Conservation (phyloP, 2,888 invertebrate genomes). For the Arge pagana region DNA sequence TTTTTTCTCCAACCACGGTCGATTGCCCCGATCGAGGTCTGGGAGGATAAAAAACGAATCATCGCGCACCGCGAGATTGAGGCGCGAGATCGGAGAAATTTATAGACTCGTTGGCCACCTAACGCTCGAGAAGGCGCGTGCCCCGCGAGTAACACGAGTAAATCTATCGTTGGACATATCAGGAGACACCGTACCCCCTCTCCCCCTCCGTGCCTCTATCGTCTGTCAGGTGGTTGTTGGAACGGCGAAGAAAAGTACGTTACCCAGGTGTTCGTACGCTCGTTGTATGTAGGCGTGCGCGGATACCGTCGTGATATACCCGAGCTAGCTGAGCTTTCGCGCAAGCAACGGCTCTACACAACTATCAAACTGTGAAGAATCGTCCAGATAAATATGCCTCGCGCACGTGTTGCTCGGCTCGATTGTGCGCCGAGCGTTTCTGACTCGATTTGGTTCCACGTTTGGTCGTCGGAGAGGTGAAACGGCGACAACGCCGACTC, state of each 20-base stretch:
- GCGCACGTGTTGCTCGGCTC: conserved; percentile 17
- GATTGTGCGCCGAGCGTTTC: too few species aligned
- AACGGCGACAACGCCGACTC: too few species aligned
- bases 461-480: too few species aligned
- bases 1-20: too few species aligned
- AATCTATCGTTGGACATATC: conserved; percentile 35
- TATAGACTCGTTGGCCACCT: conserved; percentile 16
- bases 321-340: too few species aligned
- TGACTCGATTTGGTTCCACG: too few species aligned
- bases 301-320: background rate
- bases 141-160: conserved; percentile 29
- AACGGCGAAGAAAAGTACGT: conserved; percentile 9
- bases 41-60: too few species aligned
- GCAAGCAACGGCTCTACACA: conserved; percentile 17
- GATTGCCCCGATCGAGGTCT: too few species aligned
- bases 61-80: too few species aligned
- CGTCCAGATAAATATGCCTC: conserved; percentile 13
- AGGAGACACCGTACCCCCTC: conserved; percentile 25
- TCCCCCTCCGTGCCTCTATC: too few species aligned
- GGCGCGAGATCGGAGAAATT: conserved; percentile 15
- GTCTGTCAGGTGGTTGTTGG: conserved; percentile 21
- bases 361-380: conserved; percentile 17
- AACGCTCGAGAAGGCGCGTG: conserved; percentile 20
- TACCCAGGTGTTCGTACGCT: too few species aligned
- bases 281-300: background rate